Conservation (phyloP, 2,797 vertebrate genomes). For the Poeciliopsis infans region DNA sequence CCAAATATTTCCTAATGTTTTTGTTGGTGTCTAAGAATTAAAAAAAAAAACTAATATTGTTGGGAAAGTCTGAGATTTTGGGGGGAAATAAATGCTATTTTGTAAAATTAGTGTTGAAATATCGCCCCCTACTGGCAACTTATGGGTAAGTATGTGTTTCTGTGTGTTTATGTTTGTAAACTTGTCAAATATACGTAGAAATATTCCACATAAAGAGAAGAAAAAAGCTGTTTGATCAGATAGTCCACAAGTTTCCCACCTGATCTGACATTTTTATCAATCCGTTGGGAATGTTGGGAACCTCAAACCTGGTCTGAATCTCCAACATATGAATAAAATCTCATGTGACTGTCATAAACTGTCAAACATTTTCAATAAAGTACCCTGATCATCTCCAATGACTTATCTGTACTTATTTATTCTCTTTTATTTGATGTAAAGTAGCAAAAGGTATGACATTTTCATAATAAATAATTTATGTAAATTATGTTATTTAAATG, state of each 20-base stretch:
- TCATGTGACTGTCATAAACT: neutral
- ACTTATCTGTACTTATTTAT: neutral
- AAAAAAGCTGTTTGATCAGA: neutral
- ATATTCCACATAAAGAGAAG: neutral
- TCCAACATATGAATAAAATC: neutral
- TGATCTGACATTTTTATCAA: neutral
- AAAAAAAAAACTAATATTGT: neutral
- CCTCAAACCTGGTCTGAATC: neutral
- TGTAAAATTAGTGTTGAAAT: neutral
- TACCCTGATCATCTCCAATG: neutral
- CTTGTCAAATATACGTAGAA: neutral
- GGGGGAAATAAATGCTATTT: neutral
- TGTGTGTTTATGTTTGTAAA: neutral
- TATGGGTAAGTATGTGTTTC: neutral
- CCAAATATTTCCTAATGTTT: neutral
- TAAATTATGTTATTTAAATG: neutral
- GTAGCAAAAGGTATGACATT: neutral
- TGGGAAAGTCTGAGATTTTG: neutral
- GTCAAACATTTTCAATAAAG: neutral
- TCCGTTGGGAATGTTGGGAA: neutral
- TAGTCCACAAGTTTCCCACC: neutral
- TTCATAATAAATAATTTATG: neutral
- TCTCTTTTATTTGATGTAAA: neutral
- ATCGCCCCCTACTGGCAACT: neutral
- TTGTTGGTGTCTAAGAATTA: neutral